A percentile compares a stretch with the other conserved stretches of the same genome.
These are phyloP conservation scores for Drosophila albomicans DNA, from an alignment of 1,140 invertebrate species.

Conservation along the genomic window DNA sequence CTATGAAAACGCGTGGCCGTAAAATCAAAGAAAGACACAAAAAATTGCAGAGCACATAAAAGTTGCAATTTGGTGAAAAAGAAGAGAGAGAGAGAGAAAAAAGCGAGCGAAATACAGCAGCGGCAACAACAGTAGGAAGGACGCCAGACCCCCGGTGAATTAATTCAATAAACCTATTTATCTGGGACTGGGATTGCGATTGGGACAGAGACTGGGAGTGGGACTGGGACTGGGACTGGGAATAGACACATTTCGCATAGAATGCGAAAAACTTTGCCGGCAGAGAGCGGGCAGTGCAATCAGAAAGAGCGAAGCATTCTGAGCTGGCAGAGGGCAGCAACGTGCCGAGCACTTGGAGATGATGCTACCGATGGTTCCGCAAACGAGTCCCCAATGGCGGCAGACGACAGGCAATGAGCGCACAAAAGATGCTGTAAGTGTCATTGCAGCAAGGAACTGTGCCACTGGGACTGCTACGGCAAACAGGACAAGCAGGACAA, in stretches of 20 bases:
- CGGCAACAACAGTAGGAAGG: constrained; percentile 4
- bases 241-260: constrained; percentile 58
- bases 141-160: constrained; percentile 53
- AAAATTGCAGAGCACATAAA: constrained; percentile 42
- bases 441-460: constrained; percentile 74
- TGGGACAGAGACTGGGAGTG: constrained; percentile 5
- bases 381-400: constrained; percentile 78
- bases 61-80: constrained; percentile 52
- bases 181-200: constrained; percentile 42
- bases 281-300: constrained; percentile 69
- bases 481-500: constrained; percentile 25
- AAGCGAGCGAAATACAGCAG: neutral
- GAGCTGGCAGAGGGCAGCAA: constrained; percentile 20
- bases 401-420: constrained; percentile 69
- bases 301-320: constrained; percentile 37
- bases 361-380: constrained; percentile 62
- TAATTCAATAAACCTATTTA: constrained; percentile 83
- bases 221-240: constrained; percentile 25
- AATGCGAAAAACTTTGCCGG: constrained; percentile 77
- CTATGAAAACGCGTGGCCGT: constrained; percentile 29
- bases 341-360: constrained; percentile 41
- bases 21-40: constrained; percentile 54
- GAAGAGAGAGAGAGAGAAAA: constrained; percentile 24
- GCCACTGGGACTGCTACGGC: constrained; percentile 66
- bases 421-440: constrained; percentile 78